Evolutionary conservation across 1,140 invertebrate genomes (phyloP).

Genomic region (Uloborus diversus): DNA sequence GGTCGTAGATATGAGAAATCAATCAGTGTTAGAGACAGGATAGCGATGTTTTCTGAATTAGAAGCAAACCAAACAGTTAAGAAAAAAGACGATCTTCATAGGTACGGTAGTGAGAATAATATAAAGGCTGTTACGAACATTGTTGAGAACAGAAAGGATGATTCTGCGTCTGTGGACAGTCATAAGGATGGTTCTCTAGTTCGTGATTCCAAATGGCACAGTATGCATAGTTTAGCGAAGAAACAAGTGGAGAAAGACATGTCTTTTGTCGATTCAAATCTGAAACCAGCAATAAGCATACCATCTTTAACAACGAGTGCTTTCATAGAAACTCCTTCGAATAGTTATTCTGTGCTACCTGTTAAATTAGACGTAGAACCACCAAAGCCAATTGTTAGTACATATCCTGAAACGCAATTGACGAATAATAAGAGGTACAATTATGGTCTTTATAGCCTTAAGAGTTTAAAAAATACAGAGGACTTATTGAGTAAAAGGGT

Average conservation of each 20-base stretch:
- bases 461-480: slow-evolving; percentile 39
- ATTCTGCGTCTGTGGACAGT: not conserved
- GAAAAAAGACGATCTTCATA: slow-evolving; percentile 21
- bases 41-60: slow-evolving; percentile 81
- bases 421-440: slow-evolving; percentile 43
- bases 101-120: slow-evolving; percentile 41
- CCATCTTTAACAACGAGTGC: slow-evolving; percentile 19
- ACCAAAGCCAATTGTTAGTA: slow-evolving; percentile 46
- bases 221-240: slow-evolving; percentile 38
- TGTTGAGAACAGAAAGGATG: not conserved
- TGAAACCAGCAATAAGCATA: slow-evolving; percentile 30
- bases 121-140: not conserved
- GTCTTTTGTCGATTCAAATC: not conserved
- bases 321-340: not conserved
- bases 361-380: slow-evolving; percentile 37
- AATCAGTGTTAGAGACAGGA: slow-evolving; percentile 81
- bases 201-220: slow-evolving; percentile 42
- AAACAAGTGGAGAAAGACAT: not conserved
- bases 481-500: slow-evolving; percentile 34
- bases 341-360: slow-evolving; percentile 13
- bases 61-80: slow-evolving; percentile 43
- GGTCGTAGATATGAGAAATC: slow-evolving; percentile 61
- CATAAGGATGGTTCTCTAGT: not conserved
- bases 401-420: slow-evolving; percentile 55
- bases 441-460: slow-evolving; percentile 49